A percentile compares a stretch with the other conserved stretches of the same genome.
phyloP scores from a whole-genome alignment of 2,888 invertebrate genomes.

The Tolmerus cingulatus region DNA sequence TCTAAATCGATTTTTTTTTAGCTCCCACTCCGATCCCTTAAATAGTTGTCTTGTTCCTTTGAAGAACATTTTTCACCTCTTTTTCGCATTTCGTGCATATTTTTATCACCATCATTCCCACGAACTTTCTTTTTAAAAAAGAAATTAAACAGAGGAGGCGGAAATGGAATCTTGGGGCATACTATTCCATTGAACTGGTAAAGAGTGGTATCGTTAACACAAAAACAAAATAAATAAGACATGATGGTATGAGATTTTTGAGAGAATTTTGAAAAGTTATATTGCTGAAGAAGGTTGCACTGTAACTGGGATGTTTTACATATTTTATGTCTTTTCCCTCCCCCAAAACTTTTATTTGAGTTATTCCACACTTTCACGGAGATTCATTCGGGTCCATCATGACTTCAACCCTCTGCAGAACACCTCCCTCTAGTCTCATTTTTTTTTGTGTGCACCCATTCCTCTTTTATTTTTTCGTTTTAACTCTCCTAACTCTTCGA shows the following conservation, averaged over 20 bases:
- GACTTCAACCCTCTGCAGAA: neutral
- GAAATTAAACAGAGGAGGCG: neutral
- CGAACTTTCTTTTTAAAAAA: neutral
- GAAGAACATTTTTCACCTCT: neutral
- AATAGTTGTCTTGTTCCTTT: neutral
- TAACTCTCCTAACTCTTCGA: neutral
- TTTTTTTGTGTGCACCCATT: neutral
- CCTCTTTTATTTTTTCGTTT: neutral
- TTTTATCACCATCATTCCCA: neutral
- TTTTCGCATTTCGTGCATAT: neutral
- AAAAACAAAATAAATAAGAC: neutral
- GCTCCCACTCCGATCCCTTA: neutral
- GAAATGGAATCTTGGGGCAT: neutral
- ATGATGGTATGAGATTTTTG: neutral
- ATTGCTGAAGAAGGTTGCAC: neutral
- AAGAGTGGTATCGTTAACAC: neutral
- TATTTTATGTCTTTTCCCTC: neutral
- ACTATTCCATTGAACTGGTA: neutral
- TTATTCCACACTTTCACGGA: neutral
- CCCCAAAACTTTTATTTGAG: neutral
- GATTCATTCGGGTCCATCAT: neutral
- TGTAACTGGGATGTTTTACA: neutral
- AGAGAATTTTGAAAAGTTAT: neutral
- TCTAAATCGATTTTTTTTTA: neutral
- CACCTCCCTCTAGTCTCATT: neutral